Conservation (phyloP, 2,888 invertebrate genomes). For the Chouioia cunea region DNA sequence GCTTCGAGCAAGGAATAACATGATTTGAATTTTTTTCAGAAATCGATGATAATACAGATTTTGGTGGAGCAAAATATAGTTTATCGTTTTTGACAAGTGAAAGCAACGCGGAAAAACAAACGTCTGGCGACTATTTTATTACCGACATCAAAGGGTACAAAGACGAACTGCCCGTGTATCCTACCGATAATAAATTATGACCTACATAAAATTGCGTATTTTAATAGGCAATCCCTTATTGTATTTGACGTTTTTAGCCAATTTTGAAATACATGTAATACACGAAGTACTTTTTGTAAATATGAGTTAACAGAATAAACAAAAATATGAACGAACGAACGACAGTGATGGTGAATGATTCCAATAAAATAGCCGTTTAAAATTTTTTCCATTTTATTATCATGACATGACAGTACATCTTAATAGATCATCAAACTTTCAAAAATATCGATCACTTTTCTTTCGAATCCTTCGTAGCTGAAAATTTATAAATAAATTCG, state of each 20-base stretch:
- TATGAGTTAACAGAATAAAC: neutral
- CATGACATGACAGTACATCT: conserved; percentile 63
- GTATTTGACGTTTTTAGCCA: neutral
- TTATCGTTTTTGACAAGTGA: conserved; percentile 52
- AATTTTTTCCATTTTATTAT: conserved; percentile 58
- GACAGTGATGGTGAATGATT: too few species aligned
- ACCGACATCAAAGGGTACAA: conserved; percentile 57
- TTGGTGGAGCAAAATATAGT: conserved; percentile 47
- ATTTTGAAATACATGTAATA: conserved; percentile 15
- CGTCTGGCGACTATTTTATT: conserved; percentile 51
- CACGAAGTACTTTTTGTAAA: too few species aligned
- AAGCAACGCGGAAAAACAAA: conserved; percentile 47
- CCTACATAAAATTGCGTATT: neutral
- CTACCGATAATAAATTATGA: conserved; percentile 48
- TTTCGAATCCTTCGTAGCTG: conserved; percentile 55
- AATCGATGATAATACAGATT: conserved; percentile 28
- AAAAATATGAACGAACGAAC: neutral
- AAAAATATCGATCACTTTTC: conserved; percentile 61
- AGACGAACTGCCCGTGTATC: conserved; percentile 52
- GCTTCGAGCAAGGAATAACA: neutral
- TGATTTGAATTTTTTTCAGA: conserved; percentile 10
- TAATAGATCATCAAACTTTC: conserved; percentile 62
- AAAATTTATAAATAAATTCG: conserved; percentile 34
- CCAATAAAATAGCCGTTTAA: too few species aligned
- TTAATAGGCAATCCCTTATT: conserved; percentile 1